Conservation (phyloP, 2,113 vertebrate genomes). For the Lepidiolamprologus cunningtoni region DNA sequence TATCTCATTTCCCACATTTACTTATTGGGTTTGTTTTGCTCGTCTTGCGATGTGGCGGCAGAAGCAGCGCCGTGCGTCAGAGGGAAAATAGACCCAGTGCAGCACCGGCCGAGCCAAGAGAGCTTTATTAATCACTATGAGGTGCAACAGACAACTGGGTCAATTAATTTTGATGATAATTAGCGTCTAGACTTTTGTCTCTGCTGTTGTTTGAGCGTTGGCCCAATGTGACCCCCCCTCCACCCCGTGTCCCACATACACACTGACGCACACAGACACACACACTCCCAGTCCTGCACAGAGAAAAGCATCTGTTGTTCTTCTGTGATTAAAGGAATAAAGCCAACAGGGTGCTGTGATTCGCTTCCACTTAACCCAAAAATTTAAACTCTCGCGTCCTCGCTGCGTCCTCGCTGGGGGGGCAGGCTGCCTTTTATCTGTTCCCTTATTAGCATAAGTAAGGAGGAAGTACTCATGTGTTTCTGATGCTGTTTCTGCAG, state of each 20-base stretch:
- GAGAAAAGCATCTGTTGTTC: slow-evolving; percentile 2
- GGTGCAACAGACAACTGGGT: slow-evolving; percentile 33
- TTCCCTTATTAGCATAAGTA: background rate
- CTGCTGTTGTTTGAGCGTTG: background rate
- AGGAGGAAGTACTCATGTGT: background rate
- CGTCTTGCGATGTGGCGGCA: background rate
- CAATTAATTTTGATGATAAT: slow-evolving; percentile 51
- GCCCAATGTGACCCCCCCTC: background rate
- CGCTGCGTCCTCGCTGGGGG: background rate
- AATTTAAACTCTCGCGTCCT: background rate
- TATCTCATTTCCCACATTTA: background rate
- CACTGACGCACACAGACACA: background rate
- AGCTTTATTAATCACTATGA: background rate
- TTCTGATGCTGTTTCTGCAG: background rate
- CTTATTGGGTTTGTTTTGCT: background rate
- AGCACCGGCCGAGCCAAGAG: background rate
- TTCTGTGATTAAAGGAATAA: slow-evolving; percentile 32
- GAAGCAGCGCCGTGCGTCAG: background rate
- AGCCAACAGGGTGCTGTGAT: background rate
- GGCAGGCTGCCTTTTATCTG: background rate
- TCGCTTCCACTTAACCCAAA: slow-evolving; percentile 38
- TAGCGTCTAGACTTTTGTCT: slow-evolving; percentile 48
- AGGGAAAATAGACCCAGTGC: background rate
- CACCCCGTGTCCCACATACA: background rate
- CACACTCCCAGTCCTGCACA: background rate